These are phyloP conservation scores for Drosophila vallismaia DNA, from an alignment of 2,888 invertebrate genomes.

Conservation along the genomic window DNA sequence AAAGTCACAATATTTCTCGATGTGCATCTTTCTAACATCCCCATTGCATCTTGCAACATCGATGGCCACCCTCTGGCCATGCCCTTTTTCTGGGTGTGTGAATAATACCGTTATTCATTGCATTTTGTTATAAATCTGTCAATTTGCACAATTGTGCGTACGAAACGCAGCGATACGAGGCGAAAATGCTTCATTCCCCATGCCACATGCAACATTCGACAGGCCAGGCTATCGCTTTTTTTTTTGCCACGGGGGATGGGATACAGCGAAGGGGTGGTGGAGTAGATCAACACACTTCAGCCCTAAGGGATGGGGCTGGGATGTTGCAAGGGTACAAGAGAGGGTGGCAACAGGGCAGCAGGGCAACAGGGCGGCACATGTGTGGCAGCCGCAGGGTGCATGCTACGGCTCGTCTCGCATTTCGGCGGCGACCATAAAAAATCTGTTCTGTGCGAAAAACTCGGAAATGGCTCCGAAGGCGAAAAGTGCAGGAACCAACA, in stretches of 20 bases:
- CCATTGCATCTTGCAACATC: slow-evolving; percentile 8
- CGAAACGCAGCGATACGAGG: slow-evolving; percentile 13
- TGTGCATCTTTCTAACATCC: slow-evolving; percentile 9
- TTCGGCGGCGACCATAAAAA: slow-evolving; percentile 62
- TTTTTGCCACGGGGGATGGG: slow-evolving; percentile 6
- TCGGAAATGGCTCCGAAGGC: too few relatives aligned
- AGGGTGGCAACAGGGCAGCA: slow-evolving; percentile 1
- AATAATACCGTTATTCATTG: slow-evolving; percentile 73
- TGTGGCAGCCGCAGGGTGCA: slow-evolving; percentile 48
- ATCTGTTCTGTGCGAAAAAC: slow-evolving; percentile 52
- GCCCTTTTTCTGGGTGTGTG: slow-evolving; percentile 32
- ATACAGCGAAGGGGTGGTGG: not conserved
- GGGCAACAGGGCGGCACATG: slow-evolving; percentile 3
- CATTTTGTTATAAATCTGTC: slow-evolving; percentile 79
- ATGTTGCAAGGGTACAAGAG: not conserved
- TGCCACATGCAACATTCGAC: slow-evolving; percentile 30
- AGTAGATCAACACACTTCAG: slow-evolving; percentile 15
- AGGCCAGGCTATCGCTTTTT: not conserved
- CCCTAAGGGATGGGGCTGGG: slow-evolving; percentile 16
- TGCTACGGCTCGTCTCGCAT: slow-evolving; percentile 46
- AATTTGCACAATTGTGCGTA: slow-evolving; percentile 78
- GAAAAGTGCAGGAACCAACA: too few relatives aligned
- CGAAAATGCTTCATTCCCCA: slow-evolving; percentile 21
- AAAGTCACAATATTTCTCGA: not conserved
- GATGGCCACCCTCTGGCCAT: not conserved